These are phyloP conservation scores for Gobio occitaniae DNA, from an alignment of 2,797 vertebrate genomes.

Conservation along the genomic window DNA sequence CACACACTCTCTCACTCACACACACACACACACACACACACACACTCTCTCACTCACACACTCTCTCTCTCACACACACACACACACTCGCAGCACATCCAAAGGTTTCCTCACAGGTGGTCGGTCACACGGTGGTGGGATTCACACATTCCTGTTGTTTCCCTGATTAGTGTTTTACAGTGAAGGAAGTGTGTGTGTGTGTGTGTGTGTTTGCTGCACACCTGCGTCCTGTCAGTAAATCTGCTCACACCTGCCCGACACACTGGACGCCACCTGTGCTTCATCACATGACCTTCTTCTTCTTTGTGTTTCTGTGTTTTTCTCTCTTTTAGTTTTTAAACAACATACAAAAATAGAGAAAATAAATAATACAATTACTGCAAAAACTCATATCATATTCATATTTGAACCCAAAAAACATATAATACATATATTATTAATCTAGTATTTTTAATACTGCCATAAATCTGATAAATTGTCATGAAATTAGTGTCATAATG, in stretches of 20 bases:
- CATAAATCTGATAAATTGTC: too few relatives aligned
- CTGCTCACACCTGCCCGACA: constrained; percentile 1
- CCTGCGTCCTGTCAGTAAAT: constrained; percentile 18
- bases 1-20: too few relatives aligned
- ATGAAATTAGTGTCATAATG: too few relatives aligned
- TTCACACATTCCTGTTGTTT: constrained; percentile 21
- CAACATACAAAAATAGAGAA: too few relatives aligned
- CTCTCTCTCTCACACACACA: too few relatives aligned
- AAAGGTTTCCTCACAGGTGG: not conserved
- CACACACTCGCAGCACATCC: constrained; percentile 1
- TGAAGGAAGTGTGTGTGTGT: constrained; percentile 20
- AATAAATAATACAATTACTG: too few relatives aligned
- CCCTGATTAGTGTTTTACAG: constrained; percentile 7
- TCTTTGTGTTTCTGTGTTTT: not conserved
- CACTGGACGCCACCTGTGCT: not conserved
- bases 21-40: not conserved
- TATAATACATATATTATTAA: too few relatives aligned
- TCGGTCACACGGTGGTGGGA: constrained; percentile 28
- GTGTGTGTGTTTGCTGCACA: not conserved
- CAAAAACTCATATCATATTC: too few relatives aligned
- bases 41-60: too few relatives aligned
- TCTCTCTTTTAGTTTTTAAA: too few relatives aligned
- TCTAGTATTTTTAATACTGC: too few relatives aligned
- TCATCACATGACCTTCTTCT: not conserved
- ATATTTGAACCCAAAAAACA: too few relatives aligned